Conservation (phyloP, 2,797 vertebrate genomes). For the Scleropages formosus region DNA sequence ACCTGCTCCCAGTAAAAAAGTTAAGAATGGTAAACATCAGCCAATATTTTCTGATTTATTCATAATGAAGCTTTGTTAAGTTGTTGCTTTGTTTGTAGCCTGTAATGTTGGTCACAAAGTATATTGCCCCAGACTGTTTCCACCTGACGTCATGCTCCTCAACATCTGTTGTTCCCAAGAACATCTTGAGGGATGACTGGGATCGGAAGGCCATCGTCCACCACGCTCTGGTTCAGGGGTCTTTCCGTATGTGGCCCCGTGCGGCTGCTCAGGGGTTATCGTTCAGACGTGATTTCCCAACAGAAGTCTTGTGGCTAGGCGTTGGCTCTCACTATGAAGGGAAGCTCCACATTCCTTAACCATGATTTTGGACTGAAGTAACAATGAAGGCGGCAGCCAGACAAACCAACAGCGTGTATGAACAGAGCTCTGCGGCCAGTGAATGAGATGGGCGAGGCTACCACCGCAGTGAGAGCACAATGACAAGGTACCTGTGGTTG, state of each 20-base stretch:
- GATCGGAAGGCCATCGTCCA: constrained; percentile 32
- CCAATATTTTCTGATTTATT: constrained; percentile 29
- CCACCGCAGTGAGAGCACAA: not conserved
- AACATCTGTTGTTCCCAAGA: constrained; percentile 41
- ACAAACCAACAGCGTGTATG: not conserved
- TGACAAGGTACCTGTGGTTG: not conserved
- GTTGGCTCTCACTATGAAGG: constrained; percentile 36
- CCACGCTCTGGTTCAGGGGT: constrained; percentile 22
- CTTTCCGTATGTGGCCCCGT: constrained; percentile 13
- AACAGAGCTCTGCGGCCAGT: not conserved
- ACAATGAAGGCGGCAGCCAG: constrained; percentile 3
- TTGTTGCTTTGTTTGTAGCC: constrained; percentile 31
- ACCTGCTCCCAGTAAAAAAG: not conserved
- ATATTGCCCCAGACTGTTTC: constrained; percentile 44
- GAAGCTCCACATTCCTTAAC: constrained; percentile 29
- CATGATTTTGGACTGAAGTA: constrained; percentile 22
- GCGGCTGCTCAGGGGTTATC: constrained; percentile 36
- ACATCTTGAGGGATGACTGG: constrained; percentile 27
- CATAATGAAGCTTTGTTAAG: constrained; percentile 30
- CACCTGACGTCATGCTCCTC: constrained; percentile 40
- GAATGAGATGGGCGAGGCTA: constrained; percentile 5
- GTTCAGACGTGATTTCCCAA: constrained; percentile 35
- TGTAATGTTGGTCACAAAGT: constrained; percentile 38
- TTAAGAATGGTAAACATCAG: not conserved
- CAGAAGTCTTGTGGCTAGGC: constrained; percentile 24